Conservation (phyloP, 2,888 invertebrate genomes). For the Palloptera scutellata region DNA sequence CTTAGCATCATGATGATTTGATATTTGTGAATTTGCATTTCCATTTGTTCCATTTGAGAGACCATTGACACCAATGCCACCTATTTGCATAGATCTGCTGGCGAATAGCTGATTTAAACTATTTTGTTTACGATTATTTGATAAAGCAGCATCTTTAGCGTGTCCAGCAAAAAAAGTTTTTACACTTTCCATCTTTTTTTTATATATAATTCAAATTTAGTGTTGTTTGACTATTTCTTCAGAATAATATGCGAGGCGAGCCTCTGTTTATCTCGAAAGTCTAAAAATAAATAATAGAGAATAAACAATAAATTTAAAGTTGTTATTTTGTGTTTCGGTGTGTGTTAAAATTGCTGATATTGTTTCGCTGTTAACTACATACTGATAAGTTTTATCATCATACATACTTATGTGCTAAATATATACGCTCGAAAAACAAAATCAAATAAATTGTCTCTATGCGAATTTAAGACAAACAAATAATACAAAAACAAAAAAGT, state of each 20-base stretch:
- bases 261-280: constrained; percentile 8
- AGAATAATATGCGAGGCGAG: constrained; percentile 10
- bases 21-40: constrained; percentile 39
- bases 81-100: constrained; percentile 22
- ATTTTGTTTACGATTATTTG: constrained; percentile 45
- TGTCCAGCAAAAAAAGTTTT: constrained; percentile 49
- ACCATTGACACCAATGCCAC: constrained; percentile 26
- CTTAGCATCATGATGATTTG: constrained; percentile 45
- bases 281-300: background rate
- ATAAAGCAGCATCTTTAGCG: constrained; percentile 46
- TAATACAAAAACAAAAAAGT: too few relatives aligned
- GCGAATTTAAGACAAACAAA: too few relatives aligned
- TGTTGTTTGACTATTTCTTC: background rate
- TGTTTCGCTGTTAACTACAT: too few relatives aligned
- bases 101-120: constrained; percentile 27
- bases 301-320: background rate
- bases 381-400: too few relatives aligned
- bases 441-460: too few relatives aligned
- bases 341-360: background rate
- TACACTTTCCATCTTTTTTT: constrained; percentile 22
- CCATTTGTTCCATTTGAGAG: constrained; percentile 40
- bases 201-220: background rate
- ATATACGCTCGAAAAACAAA: too few relatives aligned
- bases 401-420: too few relatives aligned
- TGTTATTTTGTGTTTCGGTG: background rate